A percentile compares a stretch with the other conserved stretches of the same genome.
Evolutionary conservation across 1,140 invertebrate genomes (phyloP).

Genomic region (Oscheius sp.): DNA sequence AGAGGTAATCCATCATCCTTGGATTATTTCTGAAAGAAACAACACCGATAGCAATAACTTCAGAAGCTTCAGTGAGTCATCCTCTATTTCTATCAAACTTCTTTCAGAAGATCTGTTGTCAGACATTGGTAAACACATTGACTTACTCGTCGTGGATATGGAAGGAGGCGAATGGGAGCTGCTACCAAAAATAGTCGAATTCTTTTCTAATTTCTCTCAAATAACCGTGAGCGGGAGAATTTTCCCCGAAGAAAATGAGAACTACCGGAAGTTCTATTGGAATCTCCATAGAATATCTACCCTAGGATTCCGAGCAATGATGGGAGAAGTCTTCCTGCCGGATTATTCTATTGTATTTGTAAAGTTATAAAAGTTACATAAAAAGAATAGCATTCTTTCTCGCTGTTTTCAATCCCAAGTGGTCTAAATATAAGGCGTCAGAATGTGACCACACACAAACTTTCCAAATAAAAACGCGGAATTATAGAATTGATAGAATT

Average conservation of each 20-base stretch:
- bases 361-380: background rate
- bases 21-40: too few species aligned
- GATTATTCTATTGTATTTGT: background rate
- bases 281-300: background rate
- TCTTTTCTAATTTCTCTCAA: background rate
- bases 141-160: background rate
- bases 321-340: background rate
- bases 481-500: too few species aligned
- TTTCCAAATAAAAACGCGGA: too few species aligned
- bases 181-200: background rate
- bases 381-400: too few species aligned
- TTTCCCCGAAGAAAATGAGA: conserved; percentile 1
- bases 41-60: too few species aligned
- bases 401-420: too few species aligned
- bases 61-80: too few species aligned
- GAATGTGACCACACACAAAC: too few species aligned
- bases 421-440: too few species aligned
- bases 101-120: background rate
- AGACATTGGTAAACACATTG: background rate
- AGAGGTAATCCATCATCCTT: too few species aligned
- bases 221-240: background rate
- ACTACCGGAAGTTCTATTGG: background rate
- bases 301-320: background rate
- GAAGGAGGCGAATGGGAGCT: background rate
- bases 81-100: too few species aligned